These are phyloP conservation scores for Rhopalosiphum nymphaeae DNA, from an alignment of 2,888 invertebrate genomes.

Conservation along the genomic window DNA sequence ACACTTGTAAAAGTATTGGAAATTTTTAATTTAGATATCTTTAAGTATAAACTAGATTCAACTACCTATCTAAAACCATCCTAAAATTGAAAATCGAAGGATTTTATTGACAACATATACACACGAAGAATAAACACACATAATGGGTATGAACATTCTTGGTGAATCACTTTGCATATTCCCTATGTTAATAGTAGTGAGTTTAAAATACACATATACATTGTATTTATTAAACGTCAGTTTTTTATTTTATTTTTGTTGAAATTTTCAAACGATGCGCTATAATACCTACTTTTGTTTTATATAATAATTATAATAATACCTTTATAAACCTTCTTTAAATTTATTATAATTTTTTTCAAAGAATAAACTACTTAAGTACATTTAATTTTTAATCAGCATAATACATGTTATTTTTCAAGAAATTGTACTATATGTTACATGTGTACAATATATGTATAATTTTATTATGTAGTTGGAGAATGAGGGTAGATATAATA, in stretches of 20 bases:
- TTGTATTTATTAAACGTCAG: neutral
- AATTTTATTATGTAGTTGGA: neutral
- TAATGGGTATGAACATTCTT: neutral
- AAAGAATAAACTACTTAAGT: neutral
- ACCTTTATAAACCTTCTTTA: neutral
- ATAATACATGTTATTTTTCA: neutral
- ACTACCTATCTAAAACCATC: no score
- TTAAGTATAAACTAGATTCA: no score
- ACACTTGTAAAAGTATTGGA: no score
- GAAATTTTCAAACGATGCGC: no score
- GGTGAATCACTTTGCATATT: neutral
- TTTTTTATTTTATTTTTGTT: neutral
- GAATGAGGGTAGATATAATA: neutral
- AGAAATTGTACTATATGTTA: neutral
- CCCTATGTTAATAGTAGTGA: neutral
- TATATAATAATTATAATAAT: neutral
- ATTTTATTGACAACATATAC: no score
- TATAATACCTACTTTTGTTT: neutral
- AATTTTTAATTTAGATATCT: no score
- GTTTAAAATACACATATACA: neutral
- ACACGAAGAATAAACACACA: no score
- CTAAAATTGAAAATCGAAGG: no score
- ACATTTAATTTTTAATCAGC: neutral
- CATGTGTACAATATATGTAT: neutral
- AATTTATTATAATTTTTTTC: neutral